Evolutionary conservation across 1,140 invertebrate species (phyloP).

Genomic region (Aporrectodea caliginosa): DNA sequence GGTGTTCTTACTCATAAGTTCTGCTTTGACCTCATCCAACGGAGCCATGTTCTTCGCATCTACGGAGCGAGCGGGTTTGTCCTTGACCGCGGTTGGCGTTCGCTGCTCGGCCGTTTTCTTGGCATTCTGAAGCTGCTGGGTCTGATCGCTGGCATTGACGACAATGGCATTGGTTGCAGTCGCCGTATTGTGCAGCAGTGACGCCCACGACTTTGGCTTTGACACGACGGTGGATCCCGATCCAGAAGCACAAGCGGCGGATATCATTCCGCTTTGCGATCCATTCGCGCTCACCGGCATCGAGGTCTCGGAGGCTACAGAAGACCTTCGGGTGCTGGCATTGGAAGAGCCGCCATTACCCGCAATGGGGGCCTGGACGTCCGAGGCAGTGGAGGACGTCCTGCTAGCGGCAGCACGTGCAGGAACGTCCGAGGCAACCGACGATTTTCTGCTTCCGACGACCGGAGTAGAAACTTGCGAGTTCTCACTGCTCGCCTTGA

Average conservation of each 20-base stretch:
- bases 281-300: background rate
- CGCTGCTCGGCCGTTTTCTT: background rate
- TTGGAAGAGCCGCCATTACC: too few relatives aligned
- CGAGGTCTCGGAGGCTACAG: background rate
- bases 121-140: background rate
- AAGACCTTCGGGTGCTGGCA: background rate
- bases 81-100: too few relatives aligned
- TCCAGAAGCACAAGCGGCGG: too few relatives aligned
- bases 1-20: background rate
- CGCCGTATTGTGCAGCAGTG: background rate
- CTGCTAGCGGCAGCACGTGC: too few relatives aligned
- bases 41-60: background rate
- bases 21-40: background rate
- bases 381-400: too few relatives aligned
- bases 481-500: too few relatives aligned
- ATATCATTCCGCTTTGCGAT: too few relatives aligned
- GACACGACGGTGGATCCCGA: background rate
- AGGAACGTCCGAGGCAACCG: too few relatives aligned
- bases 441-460: too few relatives aligned
- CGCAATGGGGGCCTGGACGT: too few relatives aligned
- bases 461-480: too few relatives aligned
- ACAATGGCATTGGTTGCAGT: constrained; percentile 3
- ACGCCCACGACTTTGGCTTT: constrained; percentile 10
- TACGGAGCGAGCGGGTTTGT: too few relatives aligned
- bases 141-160: background rate